Conservation (phyloP, 2,888 invertebrate genomes). For the Lasioglossum lativentre region DNA sequence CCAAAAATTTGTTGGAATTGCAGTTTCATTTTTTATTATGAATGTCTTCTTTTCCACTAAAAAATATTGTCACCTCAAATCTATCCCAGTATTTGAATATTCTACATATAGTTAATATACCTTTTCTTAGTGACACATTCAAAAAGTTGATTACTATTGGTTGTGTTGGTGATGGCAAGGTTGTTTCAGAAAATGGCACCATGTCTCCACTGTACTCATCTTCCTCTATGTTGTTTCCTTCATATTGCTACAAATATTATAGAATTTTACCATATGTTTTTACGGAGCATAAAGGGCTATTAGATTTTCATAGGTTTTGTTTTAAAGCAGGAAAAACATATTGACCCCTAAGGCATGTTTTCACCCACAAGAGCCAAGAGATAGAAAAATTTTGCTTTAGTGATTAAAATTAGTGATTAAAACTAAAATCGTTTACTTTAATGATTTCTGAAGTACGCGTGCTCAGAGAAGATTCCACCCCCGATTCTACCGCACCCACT, state of each 20-base stretch:
- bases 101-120: slow-evolving; percentile 29
- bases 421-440: slow-evolving; percentile 36
- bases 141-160: slow-evolving; percentile 52
- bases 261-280: background rate
- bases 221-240: background rate
- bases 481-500: background rate
- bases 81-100: background rate
- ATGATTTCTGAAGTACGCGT: slow-evolving; percentile 36
- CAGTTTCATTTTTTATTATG: slow-evolving; percentile 82
- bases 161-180: slow-evolving; percentile 10
- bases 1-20: slow-evolving; percentile 71
- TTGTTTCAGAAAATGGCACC: slow-evolving; percentile 33
- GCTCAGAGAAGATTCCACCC: slow-evolving; percentile 7
- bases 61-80: slow-evolving; percentile 54
- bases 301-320: background rate
- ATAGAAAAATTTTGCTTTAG: background rate
- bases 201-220: background rate
- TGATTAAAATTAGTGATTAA: too few relatives aligned
- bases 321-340: background rate
- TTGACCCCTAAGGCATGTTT: background rate
- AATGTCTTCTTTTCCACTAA: slow-evolving; percentile 80
- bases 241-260: background rate
- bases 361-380: background rate
- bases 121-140: slow-evolving; percentile 37
- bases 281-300: background rate